A percentile compares a stretch with the other conserved stretches of the same genome.
Evolutionary conservation across 2,797 vertebrate species (phyloP).

Genomic region (Gambusia yucatana): DNA sequence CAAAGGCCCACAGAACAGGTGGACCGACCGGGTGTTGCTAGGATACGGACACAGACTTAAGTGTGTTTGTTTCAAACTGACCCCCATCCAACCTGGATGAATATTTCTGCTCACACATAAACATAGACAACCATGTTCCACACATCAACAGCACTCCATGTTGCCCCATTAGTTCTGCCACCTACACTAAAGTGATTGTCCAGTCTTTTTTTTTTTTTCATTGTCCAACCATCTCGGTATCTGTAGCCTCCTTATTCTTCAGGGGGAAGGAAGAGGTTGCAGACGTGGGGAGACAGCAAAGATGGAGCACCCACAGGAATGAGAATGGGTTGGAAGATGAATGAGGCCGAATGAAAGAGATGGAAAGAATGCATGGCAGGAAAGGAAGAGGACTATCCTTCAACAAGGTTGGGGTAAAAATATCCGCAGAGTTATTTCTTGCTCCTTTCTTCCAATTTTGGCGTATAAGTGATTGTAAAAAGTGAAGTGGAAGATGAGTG

Average conservation of each 20-base stretch:
- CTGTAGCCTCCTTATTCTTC: constrained; percentile 61
- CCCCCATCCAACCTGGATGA: constrained; percentile 46
- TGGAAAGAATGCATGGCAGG: constrained; percentile 28
- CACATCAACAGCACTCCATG: constrained; percentile 27
- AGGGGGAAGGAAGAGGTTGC: background rate
- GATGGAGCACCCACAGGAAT: constrained; percentile 17
- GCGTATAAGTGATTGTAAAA: constrained; percentile 25
- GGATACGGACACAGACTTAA: constrained; percentile 54
- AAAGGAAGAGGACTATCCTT: constrained; percentile 41
- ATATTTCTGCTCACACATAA: constrained; percentile 26
- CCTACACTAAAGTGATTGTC: constrained; percentile 24
- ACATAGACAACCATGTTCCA: constrained; percentile 45
- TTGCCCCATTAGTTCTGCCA: constrained; percentile 26
- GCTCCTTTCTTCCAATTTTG: constrained; percentile 33
- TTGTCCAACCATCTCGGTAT: constrained; percentile 46
- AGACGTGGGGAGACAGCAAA: constrained; percentile 13
- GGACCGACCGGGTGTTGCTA: constrained; percentile 63
- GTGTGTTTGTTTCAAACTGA: constrained; percentile 41
- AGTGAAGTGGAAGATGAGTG: background rate
- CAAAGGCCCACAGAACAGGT: constrained; percentile 56
- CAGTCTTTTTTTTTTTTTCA: constrained; percentile 30
- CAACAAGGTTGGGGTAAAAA: constrained; percentile 59
- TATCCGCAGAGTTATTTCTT: constrained; percentile 54
- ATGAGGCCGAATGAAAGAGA: constrained; percentile 28
- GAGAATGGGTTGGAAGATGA: constrained; percentile 25